phyloP scores from a whole-genome alignment of 2,888 invertebrate genomes.

The Ferdinandea cuprea region DNA sequence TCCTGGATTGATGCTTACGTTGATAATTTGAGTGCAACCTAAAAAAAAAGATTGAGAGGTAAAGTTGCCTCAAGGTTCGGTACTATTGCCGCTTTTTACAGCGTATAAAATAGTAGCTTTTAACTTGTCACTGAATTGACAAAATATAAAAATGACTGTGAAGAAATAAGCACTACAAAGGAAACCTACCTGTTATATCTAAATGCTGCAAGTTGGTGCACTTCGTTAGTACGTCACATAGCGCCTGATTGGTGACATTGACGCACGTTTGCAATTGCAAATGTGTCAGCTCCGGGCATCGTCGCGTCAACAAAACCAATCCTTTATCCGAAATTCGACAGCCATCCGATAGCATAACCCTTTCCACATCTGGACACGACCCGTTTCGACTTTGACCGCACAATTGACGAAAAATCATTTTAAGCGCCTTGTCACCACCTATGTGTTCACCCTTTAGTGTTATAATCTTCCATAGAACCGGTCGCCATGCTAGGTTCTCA shows the following conservation, averaged over 20 bases:
- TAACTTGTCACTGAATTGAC: no score
- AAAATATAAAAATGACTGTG: no score
- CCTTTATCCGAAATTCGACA: constrained; percentile 90
- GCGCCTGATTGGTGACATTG: constrained; percentile 89
- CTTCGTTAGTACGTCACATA: constrained; percentile 91
- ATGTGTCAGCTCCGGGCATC: constrained; percentile 92
- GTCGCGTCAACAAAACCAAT: constrained; percentile 88
- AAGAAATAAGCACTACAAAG: no score
- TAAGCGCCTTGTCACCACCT: constrained; percentile 87
- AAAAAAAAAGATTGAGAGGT: constrained; percentile 76
- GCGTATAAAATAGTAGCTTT: no score
- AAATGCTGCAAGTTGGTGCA: constrained; percentile 92
- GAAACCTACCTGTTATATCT: constrained; percentile 92
- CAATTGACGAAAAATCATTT: constrained; percentile 86
- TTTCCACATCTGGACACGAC: constrained; percentile 87
- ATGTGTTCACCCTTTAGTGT: constrained; percentile 85
- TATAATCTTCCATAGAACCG: constrained; percentile 89
- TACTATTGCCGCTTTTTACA: no score
- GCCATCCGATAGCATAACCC: constrained; percentile 87
- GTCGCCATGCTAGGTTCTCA: constrained; percentile 91
- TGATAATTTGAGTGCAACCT: constrained; percentile 91
- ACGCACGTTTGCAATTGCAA: constrained; percentile 90
- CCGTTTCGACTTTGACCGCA: constrained; percentile 87
- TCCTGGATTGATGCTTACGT: constrained; percentile 88
- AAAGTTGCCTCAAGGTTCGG: no score